phyloP scores from a whole-genome alignment of 2,888 invertebrate species.

The Agrochola lota region DNA sequence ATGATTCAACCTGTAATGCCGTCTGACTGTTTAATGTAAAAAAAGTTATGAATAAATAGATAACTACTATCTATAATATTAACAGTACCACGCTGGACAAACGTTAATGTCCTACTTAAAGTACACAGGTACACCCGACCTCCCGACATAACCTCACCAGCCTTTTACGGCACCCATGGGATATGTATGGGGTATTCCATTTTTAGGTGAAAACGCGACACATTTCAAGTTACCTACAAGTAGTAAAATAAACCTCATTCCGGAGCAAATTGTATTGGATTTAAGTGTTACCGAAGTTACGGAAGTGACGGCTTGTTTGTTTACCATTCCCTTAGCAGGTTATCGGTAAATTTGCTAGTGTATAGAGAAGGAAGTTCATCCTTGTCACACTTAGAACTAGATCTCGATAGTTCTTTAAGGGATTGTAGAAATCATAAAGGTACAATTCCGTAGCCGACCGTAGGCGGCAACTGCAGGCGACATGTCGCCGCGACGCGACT shows the following conservation, averaged over 20 bases:
- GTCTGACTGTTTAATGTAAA: not conserved
- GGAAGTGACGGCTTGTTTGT: conserved; percentile 38
- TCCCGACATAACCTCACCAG: conserved; percentile 37
- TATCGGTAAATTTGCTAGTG: conserved; percentile 8
- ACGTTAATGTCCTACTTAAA: conserved; percentile 12
- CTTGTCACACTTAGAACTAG: not conserved
- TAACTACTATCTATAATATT: not conserved
- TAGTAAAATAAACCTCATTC: conserved; percentile 41
- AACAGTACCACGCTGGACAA: not conserved
- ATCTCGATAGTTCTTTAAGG: not conserved
- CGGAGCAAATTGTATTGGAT: conserved; percentile 39
- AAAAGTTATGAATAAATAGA: not conserved
- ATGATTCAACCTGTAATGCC: not conserved
- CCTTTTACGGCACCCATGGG: conserved; percentile 37
- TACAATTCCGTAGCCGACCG: no score
- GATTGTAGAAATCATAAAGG: no score
- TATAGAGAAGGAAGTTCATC: not conserved
- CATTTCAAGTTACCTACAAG: conserved; percentile 5
- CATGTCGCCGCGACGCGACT: no score
- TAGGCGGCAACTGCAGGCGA: no score
- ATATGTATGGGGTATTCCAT: conserved; percentile 38
- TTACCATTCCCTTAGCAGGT: conserved; percentile 8
- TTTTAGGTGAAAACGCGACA: conserved; percentile 35
- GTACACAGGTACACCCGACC: conserved; percentile 32
- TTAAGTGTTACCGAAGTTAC: conserved; percentile 34